Conservation (phyloP, 1,140 invertebrate species). For the Magallana gigas region DNA sequence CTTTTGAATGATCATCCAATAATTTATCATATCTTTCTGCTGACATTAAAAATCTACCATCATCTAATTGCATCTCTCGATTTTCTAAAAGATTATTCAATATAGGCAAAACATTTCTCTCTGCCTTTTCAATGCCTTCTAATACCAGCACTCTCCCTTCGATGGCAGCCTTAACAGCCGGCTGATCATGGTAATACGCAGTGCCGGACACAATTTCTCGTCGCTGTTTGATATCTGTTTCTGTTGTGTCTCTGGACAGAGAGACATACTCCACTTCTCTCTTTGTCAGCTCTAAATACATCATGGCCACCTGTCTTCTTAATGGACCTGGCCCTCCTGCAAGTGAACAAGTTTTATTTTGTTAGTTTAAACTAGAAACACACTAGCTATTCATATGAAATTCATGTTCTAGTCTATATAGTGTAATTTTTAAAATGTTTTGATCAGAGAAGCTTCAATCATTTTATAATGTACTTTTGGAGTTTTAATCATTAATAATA, state of each 20-base stretch:
- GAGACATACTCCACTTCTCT: slow-evolving; percentile 96
- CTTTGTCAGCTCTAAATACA: slow-evolving; percentile 91
- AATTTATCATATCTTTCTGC: slow-evolving; percentile 94
- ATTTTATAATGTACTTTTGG: too few species aligned
- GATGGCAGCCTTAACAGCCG: slow-evolving; percentile 93
- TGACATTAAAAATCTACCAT: slow-evolving; percentile 95
- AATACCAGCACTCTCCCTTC: slow-evolving; percentile 94
- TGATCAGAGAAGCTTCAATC: too few species aligned
- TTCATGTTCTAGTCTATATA: too few species aligned
- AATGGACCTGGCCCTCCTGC: slow-evolving; percentile 87
- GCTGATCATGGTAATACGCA: slow-evolving; percentile 96
- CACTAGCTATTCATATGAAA: too few species aligned
- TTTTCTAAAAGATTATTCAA: slow-evolving; percentile 99
- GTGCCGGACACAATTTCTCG: slow-evolving; percentile 93
- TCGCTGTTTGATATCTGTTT: slow-evolving; percentile 97
- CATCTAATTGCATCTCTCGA: slow-evolving; percentile 98
- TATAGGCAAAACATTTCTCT: slow-evolving; percentile 97
- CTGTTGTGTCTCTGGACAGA: slow-evolving; percentile 96
- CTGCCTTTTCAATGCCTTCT: slow-evolving; percentile 98
- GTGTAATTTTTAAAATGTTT: too few species aligned
- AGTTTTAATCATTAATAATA: too few species aligned
- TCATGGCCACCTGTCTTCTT: slow-evolving; percentile 89
- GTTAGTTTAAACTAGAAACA: too few species aligned
- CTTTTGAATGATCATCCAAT: slow-evolving; percentile 87
- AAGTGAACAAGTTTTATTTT: neutral